Evolutionary conservation across 2,888 invertebrate genomes (phyloP).

Genomic region (Gasteruption jaculator): DNA sequence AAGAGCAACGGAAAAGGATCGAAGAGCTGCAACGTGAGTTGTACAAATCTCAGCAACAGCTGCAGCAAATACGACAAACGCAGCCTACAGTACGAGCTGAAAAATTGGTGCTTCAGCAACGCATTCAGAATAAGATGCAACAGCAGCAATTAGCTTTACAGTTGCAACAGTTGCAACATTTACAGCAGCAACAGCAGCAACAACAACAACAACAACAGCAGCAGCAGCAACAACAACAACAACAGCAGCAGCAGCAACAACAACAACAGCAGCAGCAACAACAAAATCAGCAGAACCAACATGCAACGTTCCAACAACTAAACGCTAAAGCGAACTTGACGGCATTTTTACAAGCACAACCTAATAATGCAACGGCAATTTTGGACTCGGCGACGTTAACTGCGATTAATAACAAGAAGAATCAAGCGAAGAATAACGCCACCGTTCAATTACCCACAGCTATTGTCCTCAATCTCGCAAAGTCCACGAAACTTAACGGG

Average conservation of each 20-base stretch:
- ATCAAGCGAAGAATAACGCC: conserved; percentile 43
- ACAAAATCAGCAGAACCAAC: conserved; percentile 37
- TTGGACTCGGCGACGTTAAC: conserved; percentile 45
- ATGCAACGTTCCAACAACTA: conserved; percentile 46
- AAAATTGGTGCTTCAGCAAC: conserved; percentile 60
- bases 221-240: conserved; percentile 54
- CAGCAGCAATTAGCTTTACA: conserved; percentile 58
- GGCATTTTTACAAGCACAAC: conserved; percentile 51
- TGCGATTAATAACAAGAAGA: conserved; percentile 49
- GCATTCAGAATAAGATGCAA: conserved; percentile 68
- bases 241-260: conserved; percentile 36
- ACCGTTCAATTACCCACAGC: conserved; percentile 47
- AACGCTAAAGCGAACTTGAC: conserved; percentile 54
- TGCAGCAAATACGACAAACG: conserved; percentile 65
- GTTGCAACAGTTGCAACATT: conserved; percentile 60
- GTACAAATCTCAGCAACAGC: conserved; percentile 71
- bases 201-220: conserved; percentile 57
- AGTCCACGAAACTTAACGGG: conserved; percentile 45
- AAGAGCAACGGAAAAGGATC: conserved; percentile 81
- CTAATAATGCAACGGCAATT: conserved; percentile 42
- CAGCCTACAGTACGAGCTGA: conserved; percentile 57
- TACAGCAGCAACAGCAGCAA: conserved; percentile 58
- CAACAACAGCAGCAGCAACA: conserved; percentile 34
- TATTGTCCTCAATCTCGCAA: conserved; percentile 45
- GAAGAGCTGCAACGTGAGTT: conserved; percentile 81